phyloP scores from a whole-genome alignment of 2,113 vertebrate species.

The Mungos mungo region DNA sequence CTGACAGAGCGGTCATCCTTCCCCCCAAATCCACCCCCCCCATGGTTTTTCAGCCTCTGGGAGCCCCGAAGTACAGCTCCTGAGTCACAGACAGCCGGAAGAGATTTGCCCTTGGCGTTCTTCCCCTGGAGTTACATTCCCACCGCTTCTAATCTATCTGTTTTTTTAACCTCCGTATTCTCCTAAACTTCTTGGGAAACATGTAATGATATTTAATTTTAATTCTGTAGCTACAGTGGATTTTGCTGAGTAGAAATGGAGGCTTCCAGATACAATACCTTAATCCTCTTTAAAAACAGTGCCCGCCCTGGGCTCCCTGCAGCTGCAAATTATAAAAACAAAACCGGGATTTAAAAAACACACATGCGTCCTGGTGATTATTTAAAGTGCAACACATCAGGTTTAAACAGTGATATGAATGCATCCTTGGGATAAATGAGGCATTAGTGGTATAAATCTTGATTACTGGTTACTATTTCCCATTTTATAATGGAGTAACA shows the following conservation, averaged over 20 bases:
- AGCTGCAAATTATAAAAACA: slow-evolving; percentile 67
- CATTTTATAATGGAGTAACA: background rate
- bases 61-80: background rate
- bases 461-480: background rate
- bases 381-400: slow-evolving; percentile 12
- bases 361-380: slow-evolving; percentile 42
- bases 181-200: slow-evolving; percentile 68
- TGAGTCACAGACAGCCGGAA: background rate
- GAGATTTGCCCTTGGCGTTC: background rate
- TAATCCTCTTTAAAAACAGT: slow-evolving; percentile 72
- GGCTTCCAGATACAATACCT: slow-evolving; percentile 48
- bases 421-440: slow-evolving; percentile 38
- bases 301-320: background rate
- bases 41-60: background rate
- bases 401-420: slow-evolving; percentile 51
- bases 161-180: slow-evolving; percentile 52
- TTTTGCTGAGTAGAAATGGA: slow-evolving; percentile 75
- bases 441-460: background rate
- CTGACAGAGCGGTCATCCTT: background rate
- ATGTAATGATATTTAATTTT: slow-evolving; percentile 73
- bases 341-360: slow-evolving; percentile 46
- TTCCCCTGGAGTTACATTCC: background rate
- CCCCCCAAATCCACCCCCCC: background rate
- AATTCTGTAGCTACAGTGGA: slow-evolving; percentile 64
- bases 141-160: slow-evolving; percentile 51